Evolutionary conservation across 2,113 vertebrate species (phyloP).

Genomic region (Apteryx owenii): DNA sequence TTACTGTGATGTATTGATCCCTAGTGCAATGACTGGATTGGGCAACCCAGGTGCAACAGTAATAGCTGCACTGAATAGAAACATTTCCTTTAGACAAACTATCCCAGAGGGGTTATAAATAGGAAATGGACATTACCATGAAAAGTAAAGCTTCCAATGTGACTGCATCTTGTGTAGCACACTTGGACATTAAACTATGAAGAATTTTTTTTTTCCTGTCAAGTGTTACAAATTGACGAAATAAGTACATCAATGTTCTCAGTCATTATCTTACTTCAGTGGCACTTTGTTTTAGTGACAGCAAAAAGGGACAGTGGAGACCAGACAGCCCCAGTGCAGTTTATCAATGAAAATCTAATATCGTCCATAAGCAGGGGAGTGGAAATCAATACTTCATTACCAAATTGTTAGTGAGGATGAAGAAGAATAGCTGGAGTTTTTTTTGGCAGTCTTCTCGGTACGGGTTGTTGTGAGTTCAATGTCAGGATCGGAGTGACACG

Average conservation of each 20-base stretch:
- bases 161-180: slow-evolving; percentile 87
- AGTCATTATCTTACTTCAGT: slow-evolving; percentile 93
- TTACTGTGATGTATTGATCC: slow-evolving; percentile 92
- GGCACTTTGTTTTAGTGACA: slow-evolving; percentile 96
- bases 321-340: slow-evolving; percentile 89
- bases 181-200: slow-evolving; percentile 91
- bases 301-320: slow-evolving; percentile 90
- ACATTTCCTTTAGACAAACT: slow-evolving; percentile 99
- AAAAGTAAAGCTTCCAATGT: slow-evolving; percentile 88
- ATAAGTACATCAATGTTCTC: slow-evolving; percentile 93
- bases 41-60: slow-evolving; percentile 95
- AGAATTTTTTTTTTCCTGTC: slow-evolving; percentile 93
- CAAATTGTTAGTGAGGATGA: slow-evolving; percentile 99
- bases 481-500: slow-evolving; percentile 82
- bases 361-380: slow-evolving; percentile 96
- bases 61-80: slow-evolving; percentile 96
- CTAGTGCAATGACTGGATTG: slow-evolving; percentile 85
- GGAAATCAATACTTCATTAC: slow-evolving; percentile 99
- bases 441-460: slow-evolving; percentile 88
- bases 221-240: slow-evolving; percentile 96
- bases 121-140: slow-evolving; percentile 89
- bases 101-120: slow-evolving; percentile 95
- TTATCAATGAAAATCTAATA: slow-evolving; percentile 99
- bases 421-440: slow-evolving; percentile 91
- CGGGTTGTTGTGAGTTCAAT: slow-evolving; percentile 89